Evolutionary conservation across 2,113 vertebrate genomes (phyloP).

Genomic region (Hiodon tergisus): DNA sequence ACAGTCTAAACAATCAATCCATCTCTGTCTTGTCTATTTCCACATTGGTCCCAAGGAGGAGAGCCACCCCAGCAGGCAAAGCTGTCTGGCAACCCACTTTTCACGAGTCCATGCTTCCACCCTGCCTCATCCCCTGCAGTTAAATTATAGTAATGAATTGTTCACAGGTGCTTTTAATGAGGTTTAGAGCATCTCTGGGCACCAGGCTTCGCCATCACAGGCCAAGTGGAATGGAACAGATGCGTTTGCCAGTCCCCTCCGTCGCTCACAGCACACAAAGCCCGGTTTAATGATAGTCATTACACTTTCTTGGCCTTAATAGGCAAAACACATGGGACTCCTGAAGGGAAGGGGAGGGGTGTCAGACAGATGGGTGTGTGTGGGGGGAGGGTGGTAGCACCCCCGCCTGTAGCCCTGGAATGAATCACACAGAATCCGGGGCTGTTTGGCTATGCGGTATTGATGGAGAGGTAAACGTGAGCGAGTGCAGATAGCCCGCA

Average conservation of each 20-base stretch:
- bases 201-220: conserved; percentile 63
- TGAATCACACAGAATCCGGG: conserved; percentile 12
- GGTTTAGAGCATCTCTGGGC: conserved; percentile 73
- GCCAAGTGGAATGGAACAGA: conserved; percentile 72
- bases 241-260: conserved; percentile 46
- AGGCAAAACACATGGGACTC: conserved; percentile 43
- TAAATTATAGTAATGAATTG: conserved; percentile 84
- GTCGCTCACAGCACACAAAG: conserved; percentile 53
- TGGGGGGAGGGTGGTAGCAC: neutral
- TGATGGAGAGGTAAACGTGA: conserved; percentile 22
- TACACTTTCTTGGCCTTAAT: conserved; percentile 56
- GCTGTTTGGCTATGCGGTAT: conserved; percentile 21
- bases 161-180: conserved; percentile 81
- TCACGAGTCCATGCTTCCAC: conserved; percentile 47
- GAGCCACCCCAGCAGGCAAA: conserved; percentile 55
- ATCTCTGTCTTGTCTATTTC: conserved; percentile 25
- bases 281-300: conserved; percentile 64
- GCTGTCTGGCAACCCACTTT: conserved; percentile 55
- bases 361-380: neutral
- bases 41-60: conserved; percentile 30
- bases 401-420: conserved; percentile 12
- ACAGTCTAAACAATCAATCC: conserved; percentile 21
- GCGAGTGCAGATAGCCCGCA: neutral
- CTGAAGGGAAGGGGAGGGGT: neutral
- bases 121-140: conserved; percentile 67